These are phyloP conservation scores for Dysdera silvatica DNA, from an alignment of 1,140 invertebrate genomes.

Conservation along the genomic window DNA sequence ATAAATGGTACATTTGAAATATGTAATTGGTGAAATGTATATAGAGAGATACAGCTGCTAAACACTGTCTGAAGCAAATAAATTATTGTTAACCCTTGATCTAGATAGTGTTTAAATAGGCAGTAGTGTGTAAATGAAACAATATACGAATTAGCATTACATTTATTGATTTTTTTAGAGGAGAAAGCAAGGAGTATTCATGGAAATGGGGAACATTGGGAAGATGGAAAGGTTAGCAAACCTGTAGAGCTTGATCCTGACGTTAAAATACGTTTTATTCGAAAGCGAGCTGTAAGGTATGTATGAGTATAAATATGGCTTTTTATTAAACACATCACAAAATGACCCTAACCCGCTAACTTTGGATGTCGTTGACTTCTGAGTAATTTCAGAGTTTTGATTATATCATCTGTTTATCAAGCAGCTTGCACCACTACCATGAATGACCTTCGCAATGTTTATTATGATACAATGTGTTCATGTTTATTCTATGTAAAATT, in stretches of 20 bases:
- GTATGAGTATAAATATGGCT: background rate
- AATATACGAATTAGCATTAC: background rate
- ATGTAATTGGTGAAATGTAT: no score
- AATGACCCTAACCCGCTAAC: background rate
- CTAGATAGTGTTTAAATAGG: no score
- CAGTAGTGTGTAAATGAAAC: no score
- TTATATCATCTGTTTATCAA: background rate
- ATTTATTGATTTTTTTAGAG: constrained; percentile 34
- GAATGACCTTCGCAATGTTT: background rate
- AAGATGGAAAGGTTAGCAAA: constrained; percentile 47
- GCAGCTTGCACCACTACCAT: background rate
- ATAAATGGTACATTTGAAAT: no score
- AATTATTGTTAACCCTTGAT: no score
- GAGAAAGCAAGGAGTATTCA: constrained; percentile 61
- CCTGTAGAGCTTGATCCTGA: constrained; percentile 56
- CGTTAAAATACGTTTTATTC: constrained; percentile 60
- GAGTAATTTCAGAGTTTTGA: background rate
- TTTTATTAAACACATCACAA: background rate
- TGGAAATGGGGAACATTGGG: constrained; percentile 56
- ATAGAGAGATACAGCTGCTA: no score
- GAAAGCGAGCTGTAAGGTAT: constrained; percentile 60
- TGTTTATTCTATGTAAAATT: no score
- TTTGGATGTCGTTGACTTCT: background rate
- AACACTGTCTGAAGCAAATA: no score
- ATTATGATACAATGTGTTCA: no score